Evolutionary conservation across 2,113 vertebrate genomes (phyloP), one percentile per base, ranked within the genome.

Genomic region (Gymnarchus niloticus): DNA sequence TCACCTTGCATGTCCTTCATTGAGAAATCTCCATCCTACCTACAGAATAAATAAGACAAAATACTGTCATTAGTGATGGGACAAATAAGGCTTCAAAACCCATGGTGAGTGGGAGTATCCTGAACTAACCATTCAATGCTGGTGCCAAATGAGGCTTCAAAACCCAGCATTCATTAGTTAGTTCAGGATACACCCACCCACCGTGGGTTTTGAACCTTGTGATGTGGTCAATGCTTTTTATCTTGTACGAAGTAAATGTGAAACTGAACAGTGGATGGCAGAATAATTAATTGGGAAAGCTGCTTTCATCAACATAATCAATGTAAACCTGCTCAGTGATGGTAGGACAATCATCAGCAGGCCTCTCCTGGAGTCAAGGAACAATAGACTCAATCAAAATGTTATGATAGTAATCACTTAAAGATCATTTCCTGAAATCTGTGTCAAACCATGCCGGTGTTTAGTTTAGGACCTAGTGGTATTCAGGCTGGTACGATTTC

Each of bases 321-420:
- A n/a, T 12, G 76, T 19, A 44, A 78, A 48, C 41, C 6, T 14
- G 10, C 44, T 76, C 41, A n/a, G 21, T n/a, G 41, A 14, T 2
- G 19, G 73, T 48, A 78, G 76, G 76, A 3, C 2, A 25, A 21
- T 78, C 21, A 78, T 78, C 6, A 78, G 44, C 9, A 1, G 37
- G 76, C 7, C n/a, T 37, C 44, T 48, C n/a, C 57, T 61, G 3
- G 3, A 61, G 21, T n/a, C 57, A 19, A n/a, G 19, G 44, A 46
- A 78, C 6, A 78, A 48, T n/a, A 78, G 76, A 48, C 37, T 78
- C 76, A 78, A 48, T 73, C 76, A 48, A 78, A 78, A 78, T 78
- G 44, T 73, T 73, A 21, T 41, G 65, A 69, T 69, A 6, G 44
- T 77, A 77, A 77, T 46, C 41, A 46, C 21, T 23, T 48, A 78